Evolutionary conservation across 2,797 vertebrate genomes (phyloP), one percentile per base, ranked within the genome.

Genomic region (Lutra lutra): DNA sequence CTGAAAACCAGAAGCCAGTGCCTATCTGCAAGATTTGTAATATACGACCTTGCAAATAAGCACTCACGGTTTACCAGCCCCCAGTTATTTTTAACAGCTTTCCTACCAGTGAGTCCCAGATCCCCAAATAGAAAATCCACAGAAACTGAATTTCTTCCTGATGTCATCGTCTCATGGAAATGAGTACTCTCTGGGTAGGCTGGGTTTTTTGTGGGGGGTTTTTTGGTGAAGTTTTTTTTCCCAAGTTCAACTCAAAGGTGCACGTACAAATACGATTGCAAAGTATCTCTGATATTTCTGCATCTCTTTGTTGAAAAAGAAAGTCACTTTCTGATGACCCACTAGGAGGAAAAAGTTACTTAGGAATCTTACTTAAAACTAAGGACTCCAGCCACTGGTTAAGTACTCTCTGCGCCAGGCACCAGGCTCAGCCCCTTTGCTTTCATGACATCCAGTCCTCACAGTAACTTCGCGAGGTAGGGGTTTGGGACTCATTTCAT

Each of bases 51-150:
- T 77, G 27, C 85, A 97, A 95, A 88, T 58, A 68, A 77, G 51
- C 38, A 23, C n/a, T 86, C 75, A 54, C 48, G 82, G 48, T 95
- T 95, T 92, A 91, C 38, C 72, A 62, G 46, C 51, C 56, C 60
- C 35, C 10, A 48, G 70, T 94, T 93, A 95, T 83, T 96, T 91
- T 92, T 92, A 94, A 73, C 64, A 77, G 66, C 72, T 96, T 93
- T 89, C 60, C 80, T 77, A 40, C 64, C 35, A 72, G 32, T 56
- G 27, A 85, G 25, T 64, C 91, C 58, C 68, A 94, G 56, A 60
- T 51, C n/a, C 32, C 95, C 43, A 89, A 21, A 13, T 4, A 88
- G 68, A 89, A 94, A 94, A 91, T 60, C 11, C 29, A 60, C 43
- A 86, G 83, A 88, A 90, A 92, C 25, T 25, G 21, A 35, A 86